Conservation (phyloP, 2,797 vertebrate genomes). For the Pogoniulus pusillus region DNA sequence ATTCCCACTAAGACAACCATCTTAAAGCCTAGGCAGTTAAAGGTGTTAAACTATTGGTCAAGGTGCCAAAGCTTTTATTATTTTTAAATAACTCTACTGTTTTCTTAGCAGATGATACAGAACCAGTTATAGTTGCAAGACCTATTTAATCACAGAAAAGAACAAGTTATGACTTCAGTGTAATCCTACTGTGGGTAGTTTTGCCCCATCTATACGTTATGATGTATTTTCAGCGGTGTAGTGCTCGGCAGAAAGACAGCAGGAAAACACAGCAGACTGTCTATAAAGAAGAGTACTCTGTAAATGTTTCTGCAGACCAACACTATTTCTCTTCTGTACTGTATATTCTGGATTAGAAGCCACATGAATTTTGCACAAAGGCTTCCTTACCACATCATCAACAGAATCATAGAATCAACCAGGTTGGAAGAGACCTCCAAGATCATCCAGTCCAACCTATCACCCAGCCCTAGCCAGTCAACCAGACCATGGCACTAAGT, state of each 20-base stretch:
- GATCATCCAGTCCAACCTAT: too few species aligned
- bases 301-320: not conserved
- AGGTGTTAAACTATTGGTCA: not conserved
- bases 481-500: too few species aligned
- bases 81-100: constrained; percentile 57
- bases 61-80: constrained; percentile 26
- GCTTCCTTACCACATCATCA: not conserved
- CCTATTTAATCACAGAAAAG: constrained; percentile 67
- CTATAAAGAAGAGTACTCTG: not conserved
- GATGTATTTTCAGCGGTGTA: not conserved
- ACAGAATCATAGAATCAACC: too few species aligned
- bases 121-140: constrained; percentile 51
- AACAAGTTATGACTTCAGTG: constrained; percentile 34
- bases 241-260: not conserved
- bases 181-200: constrained; percentile 9
- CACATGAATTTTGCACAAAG: not conserved
- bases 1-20: not conserved
- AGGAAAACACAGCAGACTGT: rapidly evolving
- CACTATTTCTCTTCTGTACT: not conserved
- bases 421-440: too few species aligned
- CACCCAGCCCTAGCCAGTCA: too few species aligned
- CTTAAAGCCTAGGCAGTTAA: constrained; percentile 22
- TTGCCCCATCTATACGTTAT: not conserved
- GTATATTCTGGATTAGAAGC: not conserved
- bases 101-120: constrained; percentile 63